Conservation (phyloP, 1,140 invertebrate genomes). For the Brachionus rubens region DNA sequence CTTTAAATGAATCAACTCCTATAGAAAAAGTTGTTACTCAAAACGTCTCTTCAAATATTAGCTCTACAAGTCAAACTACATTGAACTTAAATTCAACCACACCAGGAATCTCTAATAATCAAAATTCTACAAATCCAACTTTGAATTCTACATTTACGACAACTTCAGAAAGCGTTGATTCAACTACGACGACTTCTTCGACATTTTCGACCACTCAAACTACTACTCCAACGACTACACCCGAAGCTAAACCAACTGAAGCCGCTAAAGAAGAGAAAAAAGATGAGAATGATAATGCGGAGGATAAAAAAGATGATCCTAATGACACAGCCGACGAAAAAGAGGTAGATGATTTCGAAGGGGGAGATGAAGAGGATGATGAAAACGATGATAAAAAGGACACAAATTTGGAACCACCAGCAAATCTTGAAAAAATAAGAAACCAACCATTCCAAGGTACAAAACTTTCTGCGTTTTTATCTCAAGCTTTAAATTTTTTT, state of each 20-base stretch:
- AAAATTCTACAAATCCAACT: not conserved
- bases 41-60: too few relatives aligned
- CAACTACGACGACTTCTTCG: too few relatives aligned
- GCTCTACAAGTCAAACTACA: not conserved
- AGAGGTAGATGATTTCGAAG: not conserved
- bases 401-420: not conserved
- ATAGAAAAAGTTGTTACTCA: too few relatives aligned
- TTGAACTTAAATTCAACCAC: too few relatives aligned
- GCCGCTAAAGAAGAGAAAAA: not conserved
- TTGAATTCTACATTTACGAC: not conserved
- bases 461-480: too few relatives aligned
- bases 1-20: too few relatives aligned
- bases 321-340: not conserved
- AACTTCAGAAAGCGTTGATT: too few relatives aligned
- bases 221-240: not conserved
- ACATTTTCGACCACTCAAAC: too few relatives aligned
- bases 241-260: not conserved
- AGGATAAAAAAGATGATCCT: not conserved
- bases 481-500: too few relatives aligned
- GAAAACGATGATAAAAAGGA: not conserved
- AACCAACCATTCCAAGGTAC: not conserved
- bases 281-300: not conserved
- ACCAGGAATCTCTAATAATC: too few relatives aligned
- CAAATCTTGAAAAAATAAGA: not conserved
- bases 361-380: not conserved